Conservation (phyloP, 1,140 invertebrate species). For the Apis dorsata region DNA sequence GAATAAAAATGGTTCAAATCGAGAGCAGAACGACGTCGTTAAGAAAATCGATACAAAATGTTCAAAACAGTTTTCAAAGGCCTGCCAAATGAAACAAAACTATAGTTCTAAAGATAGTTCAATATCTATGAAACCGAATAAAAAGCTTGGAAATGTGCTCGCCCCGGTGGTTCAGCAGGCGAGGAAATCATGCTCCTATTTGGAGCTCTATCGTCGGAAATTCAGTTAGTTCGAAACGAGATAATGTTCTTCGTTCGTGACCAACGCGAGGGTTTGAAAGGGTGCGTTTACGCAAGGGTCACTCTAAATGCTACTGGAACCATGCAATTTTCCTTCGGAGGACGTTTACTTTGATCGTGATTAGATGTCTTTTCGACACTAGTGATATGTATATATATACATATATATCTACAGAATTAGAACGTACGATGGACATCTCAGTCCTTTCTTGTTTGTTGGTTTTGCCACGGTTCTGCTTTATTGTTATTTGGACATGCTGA, state of each 20-base stretch:
- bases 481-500: conserved; percentile 31
- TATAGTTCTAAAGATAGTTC: conserved; percentile 1
- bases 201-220: conserved; percentile 64
- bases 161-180: conserved; percentile 24
- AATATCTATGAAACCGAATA: conserved; percentile 51
- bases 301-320: conserved; percentile 27
- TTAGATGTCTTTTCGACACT: conserved; percentile 45
- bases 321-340: conserved; percentile 52
- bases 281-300: not conserved
- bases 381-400: conserved; percentile 7
- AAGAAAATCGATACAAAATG: conserved; percentile 4
- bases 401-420: conserved; percentile 5
- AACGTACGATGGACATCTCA: not conserved
- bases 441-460: conserved; percentile 2
- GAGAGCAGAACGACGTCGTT: not conserved
- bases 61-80: conserved; percentile 18
- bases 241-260: conserved; percentile 30
- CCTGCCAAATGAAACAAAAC: conserved; percentile 44
- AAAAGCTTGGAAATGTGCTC: conserved; percentile 60
- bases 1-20: not conserved
- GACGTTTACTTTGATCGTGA: conserved; percentile 56
- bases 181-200: conserved; percentile 60
- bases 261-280: not conserved
- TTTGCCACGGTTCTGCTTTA: not conserved
- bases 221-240: conserved; percentile 56